Base-by-base conservation (phyloP, 2,888 invertebrate genomes). In the Encarsia formosa region DNA sequence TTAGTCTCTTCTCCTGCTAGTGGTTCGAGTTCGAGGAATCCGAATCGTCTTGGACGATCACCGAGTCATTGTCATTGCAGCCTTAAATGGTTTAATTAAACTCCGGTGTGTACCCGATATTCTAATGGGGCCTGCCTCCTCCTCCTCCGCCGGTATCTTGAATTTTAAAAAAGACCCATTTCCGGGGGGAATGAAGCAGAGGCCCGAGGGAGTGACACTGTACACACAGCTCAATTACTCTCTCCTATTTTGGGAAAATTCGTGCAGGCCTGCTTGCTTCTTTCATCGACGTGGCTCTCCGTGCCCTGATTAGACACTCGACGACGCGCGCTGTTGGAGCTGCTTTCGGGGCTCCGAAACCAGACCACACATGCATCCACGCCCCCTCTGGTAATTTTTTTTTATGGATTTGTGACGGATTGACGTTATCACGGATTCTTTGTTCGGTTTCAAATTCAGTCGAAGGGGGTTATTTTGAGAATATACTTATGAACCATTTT, bases 51-150 rank as follows among this genome's bases (percentile, higher is more conserved):
- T 32, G 32, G 50, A 35, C 47, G 34, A 47, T 26, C 35, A 23
- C 3, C 9, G 26, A 37, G 18, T 48, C 52, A 48, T 52, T 48
- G 52, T 52, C 51, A 46, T 52, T 47, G 34, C 35, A 22, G 23
- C 15, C n/a, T 49, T 49, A 45, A 54, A 54, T 46, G 54, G 46
- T 49, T 54, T 45, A 50, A 54, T 54, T 54, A 54, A 49, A 22
- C 2, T n/a, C n/a, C n/a, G n/a, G n/a, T n/a, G n/a, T n/a, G n/a
- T n/a, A n/a, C n/a, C n/a, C n/a, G n/a, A n/a, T n/a, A n/a, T n/a
- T n/a, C n/a, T n/a, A n/a, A n/a, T n/a, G n/a, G n/a, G n/a, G n/a
- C n/a, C n/a, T n/a, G n/a, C n/a, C n/a, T 11, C 6, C 26, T 26
- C 6, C 26, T 6, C 26, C 26, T 26, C 11, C 6, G 6, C 6